Conservation (phyloP, 2,113 vertebrate species). For the Stegostoma tigrinum region DNA sequence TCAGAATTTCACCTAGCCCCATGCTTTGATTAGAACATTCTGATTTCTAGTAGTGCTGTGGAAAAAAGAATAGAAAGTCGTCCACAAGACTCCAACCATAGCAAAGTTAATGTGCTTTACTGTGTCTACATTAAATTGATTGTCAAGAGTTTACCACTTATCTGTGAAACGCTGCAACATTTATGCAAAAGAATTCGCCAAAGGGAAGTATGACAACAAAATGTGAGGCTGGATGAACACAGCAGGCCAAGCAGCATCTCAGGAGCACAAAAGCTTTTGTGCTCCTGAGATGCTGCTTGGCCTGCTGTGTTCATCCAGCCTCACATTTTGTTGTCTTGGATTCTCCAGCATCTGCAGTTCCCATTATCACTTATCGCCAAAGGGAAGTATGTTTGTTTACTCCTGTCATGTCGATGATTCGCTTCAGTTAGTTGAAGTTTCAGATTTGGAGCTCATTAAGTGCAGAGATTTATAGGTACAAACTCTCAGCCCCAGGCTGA, state of each 20-base stretch:
- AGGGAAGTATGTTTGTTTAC: neutral
- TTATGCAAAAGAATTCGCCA: neutral
- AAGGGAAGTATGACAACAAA: neutral
- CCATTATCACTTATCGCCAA: no score
- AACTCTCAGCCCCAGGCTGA: neutral
- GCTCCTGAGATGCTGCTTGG: no score
- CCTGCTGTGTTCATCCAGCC: no score
- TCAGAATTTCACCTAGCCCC: neutral
- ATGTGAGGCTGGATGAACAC: no score
- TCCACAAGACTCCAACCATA: neutral
- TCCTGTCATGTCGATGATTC: neutral
- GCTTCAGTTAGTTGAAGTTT: neutral
- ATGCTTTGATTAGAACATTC: neutral
- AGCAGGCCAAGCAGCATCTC: no score
- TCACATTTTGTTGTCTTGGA: no score
- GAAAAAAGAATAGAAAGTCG: neutral
- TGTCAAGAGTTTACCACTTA: neutral
- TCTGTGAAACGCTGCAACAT: neutral
- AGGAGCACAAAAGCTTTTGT: no score
- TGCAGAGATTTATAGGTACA: neutral
- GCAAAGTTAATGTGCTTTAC: neutral
- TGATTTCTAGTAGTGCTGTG: neutral
- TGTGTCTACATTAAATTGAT: neutral
- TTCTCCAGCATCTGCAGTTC: no score
- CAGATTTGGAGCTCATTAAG: neutral